Base-by-base conservation (phyloP, 2,113 vertebrate genomes). In the Chaetops frenatus region DNA sequence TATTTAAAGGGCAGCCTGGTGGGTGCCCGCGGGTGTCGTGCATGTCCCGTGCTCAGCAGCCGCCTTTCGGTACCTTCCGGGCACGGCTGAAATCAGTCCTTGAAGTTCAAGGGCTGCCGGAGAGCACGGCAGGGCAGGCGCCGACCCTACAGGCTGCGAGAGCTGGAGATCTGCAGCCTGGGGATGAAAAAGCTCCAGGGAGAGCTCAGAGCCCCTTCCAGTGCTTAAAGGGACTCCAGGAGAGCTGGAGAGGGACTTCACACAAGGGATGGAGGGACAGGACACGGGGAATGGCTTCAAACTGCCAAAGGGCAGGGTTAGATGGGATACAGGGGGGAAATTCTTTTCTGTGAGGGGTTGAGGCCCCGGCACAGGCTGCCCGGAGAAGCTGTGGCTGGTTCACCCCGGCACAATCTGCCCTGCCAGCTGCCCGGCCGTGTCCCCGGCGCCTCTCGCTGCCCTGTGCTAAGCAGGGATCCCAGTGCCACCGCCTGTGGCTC, bases 51-150 rank as follows among this genome's bases (percentile, higher is more conserved):
- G 31, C 81, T 54, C 85, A 1, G 65, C 56, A 10, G 70, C 77
- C 10, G 50, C 73, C 27, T 10, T 25, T 9, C 9, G 4, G 6
- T 25, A 0, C 12, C 6, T 15, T 14, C 19, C 40, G 8, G 62
- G 38, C 44, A 1, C 12, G 10, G 58, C 45, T 86, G 3, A 15
- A 51, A 38, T 45, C 62, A 1, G 27, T 33, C 22, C 11, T 8
- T 2, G 12, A 69, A 69, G 83, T 60, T 86, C 62, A 51, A 31
- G 57, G 66, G 6, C 31, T 71, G 22, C 3, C 2, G 16, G 22
- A 47, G n/a, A 22, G 22, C 12, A 1, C 7, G 4, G 42, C 31
- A 2, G 12, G 14, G 19, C 24, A 4, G 7, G 40, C 18, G 0
- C 24, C 12, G 24, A 11, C 61, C 15, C 1, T 16, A 1, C 25